These are phyloP conservation scores for Calliphora vomitoria DNA, from an alignment of 2,888 invertebrate species.

Conservation along the genomic window DNA sequence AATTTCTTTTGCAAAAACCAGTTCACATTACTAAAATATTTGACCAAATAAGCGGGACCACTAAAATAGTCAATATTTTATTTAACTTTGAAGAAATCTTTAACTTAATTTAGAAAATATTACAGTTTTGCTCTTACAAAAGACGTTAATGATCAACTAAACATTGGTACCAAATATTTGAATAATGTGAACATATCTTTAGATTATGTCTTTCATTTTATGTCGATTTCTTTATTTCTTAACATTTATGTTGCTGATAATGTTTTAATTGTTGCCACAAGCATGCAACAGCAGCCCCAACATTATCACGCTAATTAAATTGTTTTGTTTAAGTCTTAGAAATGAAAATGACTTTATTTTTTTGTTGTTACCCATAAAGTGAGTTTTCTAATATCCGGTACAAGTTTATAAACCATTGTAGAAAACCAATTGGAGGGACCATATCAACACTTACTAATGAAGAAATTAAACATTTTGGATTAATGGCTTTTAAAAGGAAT, in stretches of 20 bases:
- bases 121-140: too few relatives aligned
- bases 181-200: neutral
- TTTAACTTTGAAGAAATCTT: too few relatives aligned
- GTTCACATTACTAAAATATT: too few relatives aligned
- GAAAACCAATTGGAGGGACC: neutral
- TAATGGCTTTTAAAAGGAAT: too few relatives aligned
- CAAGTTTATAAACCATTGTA: slow-evolving; percentile 2
- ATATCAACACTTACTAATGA: neutral
- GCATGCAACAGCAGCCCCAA: slow-evolving; percentile 23
- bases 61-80: too few relatives aligned
- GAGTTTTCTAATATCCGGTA: slow-evolving; percentile 35
- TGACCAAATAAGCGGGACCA: too few relatives aligned
- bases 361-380: neutral
- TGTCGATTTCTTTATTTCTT: neutral
- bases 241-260: slow-evolving; percentile 51
- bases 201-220: neutral
- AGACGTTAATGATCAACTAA: too few relatives aligned
- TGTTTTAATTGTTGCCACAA: slow-evolving; percentile 47
- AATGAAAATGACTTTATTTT: slow-evolving; percentile 40
- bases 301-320: neutral
- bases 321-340: neutral
- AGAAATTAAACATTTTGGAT: neutral
- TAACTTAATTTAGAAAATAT: too few relatives aligned
- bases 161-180: too few relatives aligned
- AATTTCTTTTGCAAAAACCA: neutral